Evolutionary conservation across 1,140 invertebrate genomes (phyloP), one percentile per base, ranked within the genome.

Genomic region (Heterodera carotae): DNA sequence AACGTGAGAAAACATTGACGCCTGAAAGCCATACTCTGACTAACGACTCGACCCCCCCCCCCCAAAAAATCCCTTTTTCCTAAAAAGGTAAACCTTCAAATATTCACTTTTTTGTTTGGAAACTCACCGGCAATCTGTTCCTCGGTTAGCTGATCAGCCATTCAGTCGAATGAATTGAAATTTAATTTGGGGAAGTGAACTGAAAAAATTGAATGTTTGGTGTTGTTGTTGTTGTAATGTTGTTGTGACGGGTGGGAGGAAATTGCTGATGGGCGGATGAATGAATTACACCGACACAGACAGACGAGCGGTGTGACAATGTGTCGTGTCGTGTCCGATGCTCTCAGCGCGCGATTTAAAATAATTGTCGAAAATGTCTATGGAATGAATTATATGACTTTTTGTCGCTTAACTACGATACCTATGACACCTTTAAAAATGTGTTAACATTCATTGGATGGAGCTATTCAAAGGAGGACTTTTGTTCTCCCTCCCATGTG

Each of bases 91-190:
- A 39, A 39, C 4, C 10, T 39, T 15, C 69, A 29, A 29, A 18
- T 70, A 70, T 43, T 43, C n/a, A n/a, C n/a, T n/a, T 70, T n/a
- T n/a, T 59, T 73, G 0, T 39, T 27, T 4, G 5, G 22, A 69
- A n/a, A 34, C 76, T 43, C 2, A 86, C 86, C 85, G 76, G 86
- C 85, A 77, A 88, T 88, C 76, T 87, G 85, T 75, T 87, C 85
- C 74, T 87, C 86, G 71, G 86, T 87, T 25, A 87, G 76, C 69
- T 86, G 85, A 76, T 86, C 85, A 69, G 85, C 86, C 85, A 86
- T 86, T 76, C 29, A 56, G 48, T 48, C 22, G 15, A 70, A 70
- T 70, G 33, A 70, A 25, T 18, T 56, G 29, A 33, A 25, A 48
- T n/a, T 18, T 27, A 15, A 25, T 29, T 69, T 34, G 27, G 15